Evolutionary conservation across 2,888 invertebrate genomes (phyloP), one percentile per base, ranked within the genome.

Genomic region (Liopterus haemorrhoidalis): DNA sequence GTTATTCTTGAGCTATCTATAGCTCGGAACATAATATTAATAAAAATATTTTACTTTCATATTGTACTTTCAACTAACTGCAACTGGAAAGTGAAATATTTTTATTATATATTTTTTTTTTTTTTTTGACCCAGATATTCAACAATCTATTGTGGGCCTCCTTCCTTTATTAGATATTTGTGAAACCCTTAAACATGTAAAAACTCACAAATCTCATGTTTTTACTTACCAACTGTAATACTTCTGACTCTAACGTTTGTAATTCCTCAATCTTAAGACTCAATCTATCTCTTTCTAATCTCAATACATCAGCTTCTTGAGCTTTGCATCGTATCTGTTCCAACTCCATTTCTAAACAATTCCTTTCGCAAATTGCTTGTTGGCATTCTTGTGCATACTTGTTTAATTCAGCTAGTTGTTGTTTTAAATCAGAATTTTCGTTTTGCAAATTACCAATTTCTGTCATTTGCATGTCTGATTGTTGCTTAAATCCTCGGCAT

Each of bases 271-370:
- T 12, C 22, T 54, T 49, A 28, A 54, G 37, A 19, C 53, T 54
- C 41, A 61, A 22, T 8, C 45, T 24, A 50, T 66, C 65, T 11
- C 65, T 48, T 56, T 68, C 67, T 31, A 65, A 50, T 47, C 60
- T 52, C 37, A 66, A 42, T 30, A 65, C 55, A 46, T 67, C 65
- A 3, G 59, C 57, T 50, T 67, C 66, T 36, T 61, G 61, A 1
- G 54, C 57, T 12, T 32, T 57, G 52, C 22, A 57, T 39, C 56
- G 55, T 27, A 63, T 46, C 11, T 54, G 57, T 45, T 62, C 62
- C 21, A 53, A 49, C 54, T 52, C 56, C 30, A 50, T 54, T 28
- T 62, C 59, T 21, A 41, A 38, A 8, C 12, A 24, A 14, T 12
- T 39, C 25, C 14, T 38, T 22, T 25, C 39, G 27, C 12, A 15